A percentile compares a stretch with the other conserved stretches of the same genome.
Evolutionary conservation across 2,888 invertebrate species (phyloP).

Genomic region (Aphodius granarius): DNA sequence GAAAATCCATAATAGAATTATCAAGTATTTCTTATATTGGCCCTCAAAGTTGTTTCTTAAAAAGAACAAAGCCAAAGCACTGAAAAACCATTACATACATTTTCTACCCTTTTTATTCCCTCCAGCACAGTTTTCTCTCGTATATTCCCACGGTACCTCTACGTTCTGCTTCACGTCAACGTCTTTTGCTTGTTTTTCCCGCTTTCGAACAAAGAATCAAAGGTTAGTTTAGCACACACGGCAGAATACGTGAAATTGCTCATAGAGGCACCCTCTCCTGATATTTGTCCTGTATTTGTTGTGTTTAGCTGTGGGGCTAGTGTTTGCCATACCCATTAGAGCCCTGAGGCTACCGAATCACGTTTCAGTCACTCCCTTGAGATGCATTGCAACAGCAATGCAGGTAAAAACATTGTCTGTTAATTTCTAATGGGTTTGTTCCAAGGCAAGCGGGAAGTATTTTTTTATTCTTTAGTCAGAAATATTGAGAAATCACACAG

Average conservation of each 20-base stretch:
- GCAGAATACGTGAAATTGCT: neutral
- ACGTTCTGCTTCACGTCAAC: neutral
- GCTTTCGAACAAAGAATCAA: neutral
- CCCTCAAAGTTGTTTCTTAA: too few relatives aligned
- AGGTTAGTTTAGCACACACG: neutral
- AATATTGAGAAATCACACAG: too few relatives aligned
- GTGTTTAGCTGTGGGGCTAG: neutral
- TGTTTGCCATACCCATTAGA: neutral
- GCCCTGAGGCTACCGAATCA: neutral
- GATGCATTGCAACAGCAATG: neutral
- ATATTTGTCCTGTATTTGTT: neutral
- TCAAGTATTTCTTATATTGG: too few relatives aligned
- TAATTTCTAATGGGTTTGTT: neutral
- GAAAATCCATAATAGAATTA: too few relatives aligned
- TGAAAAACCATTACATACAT: neutral
- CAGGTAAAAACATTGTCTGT: neutral
- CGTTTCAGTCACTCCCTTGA: neutral
- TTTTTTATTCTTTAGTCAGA: too few relatives aligned
- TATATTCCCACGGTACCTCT: neutral
- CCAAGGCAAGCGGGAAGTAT: too few relatives aligned
- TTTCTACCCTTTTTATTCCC: neutral
- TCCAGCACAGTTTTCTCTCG: neutral
- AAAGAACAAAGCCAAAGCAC: neutral
- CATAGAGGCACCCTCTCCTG: neutral
- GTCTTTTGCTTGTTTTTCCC: neutral